These are phyloP conservation scores for Caenorhabditis sp. DNA, from an alignment of 2,888 invertebrate species.

Conservation along the genomic window DNA sequence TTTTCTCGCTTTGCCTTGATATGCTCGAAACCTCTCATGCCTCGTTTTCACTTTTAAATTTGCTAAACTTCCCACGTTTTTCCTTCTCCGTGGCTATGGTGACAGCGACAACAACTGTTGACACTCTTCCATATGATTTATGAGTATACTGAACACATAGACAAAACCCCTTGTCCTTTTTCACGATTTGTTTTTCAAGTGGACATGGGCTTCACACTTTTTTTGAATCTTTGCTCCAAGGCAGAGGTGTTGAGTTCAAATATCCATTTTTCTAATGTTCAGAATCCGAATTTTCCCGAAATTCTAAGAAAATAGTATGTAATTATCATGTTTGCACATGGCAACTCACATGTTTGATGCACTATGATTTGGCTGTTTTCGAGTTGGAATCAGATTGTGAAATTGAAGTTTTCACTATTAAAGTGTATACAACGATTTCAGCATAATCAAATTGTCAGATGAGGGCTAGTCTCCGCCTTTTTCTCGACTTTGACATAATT, in stretches of 20 bases:
- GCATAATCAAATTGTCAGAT: too few relatives aligned
- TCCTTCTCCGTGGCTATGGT: background rate
- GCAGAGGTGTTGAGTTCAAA: background rate
- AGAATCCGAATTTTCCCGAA: background rate
- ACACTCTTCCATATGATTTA: conserved; percentile 5
- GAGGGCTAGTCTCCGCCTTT: too few relatives aligned
- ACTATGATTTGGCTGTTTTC: too few relatives aligned
- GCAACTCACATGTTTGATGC: background rate
- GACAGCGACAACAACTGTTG: background rate
- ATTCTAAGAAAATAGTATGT: too few relatives aligned
- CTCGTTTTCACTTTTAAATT: too few relatives aligned
- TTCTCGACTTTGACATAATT: too few relatives aligned
- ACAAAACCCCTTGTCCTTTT: background rate
- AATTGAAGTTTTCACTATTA: too few relatives aligned
- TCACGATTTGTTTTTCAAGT: conserved; percentile 8
- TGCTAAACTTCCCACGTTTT: too few relatives aligned
- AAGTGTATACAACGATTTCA: too few relatives aligned
- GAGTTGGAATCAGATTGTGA: too few relatives aligned
- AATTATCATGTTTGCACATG: conserved; percentile 1
- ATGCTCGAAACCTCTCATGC: too few relatives aligned
- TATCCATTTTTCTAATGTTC: background rate
- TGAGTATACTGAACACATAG: background rate
- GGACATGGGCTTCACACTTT: conserved; percentile 3
- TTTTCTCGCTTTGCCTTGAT: background rate
- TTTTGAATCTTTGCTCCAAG: background rate